Percentiles rank a stretch among this genome's conserved stretches.
Conservation (phyloP, 2,888 invertebrate genomes). For the Apantesis nais region DNA sequence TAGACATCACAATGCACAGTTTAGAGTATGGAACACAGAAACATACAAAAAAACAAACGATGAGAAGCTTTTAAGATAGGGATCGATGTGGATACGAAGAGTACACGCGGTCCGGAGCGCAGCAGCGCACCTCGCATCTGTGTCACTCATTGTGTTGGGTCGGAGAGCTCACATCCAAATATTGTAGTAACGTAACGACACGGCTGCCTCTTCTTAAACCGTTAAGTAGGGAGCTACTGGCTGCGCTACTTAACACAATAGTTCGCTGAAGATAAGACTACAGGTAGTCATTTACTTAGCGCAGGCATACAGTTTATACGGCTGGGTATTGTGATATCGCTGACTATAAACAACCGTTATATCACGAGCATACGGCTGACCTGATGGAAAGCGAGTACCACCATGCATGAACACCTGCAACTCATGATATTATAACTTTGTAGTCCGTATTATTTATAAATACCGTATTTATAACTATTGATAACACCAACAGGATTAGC, state of each 20-base stretch:
- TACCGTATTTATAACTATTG: no score
- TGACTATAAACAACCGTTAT: not conserved
- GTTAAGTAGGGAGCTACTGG: not conserved
- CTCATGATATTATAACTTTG: no score
- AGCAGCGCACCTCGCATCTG: slow-evolving; percentile 6
- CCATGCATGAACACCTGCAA: no score
- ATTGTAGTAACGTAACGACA: slow-evolving; percentile 9
- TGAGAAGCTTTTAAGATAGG: slow-evolving; percentile 59
- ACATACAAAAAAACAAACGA: slow-evolving; percentile 37
- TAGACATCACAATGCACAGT: slow-evolving; percentile 33
- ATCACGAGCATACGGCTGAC: no score
- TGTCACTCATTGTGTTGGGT: slow-evolving; percentile 12
- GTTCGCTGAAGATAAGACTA: not conserved
- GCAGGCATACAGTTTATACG: not conserved
- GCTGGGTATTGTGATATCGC: not conserved
- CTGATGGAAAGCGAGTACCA: no score
- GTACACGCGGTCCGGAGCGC: slow-evolving; percentile 7
- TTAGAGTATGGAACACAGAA: slow-evolving; percentile 23
- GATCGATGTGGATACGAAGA: slow-evolving; percentile 37
- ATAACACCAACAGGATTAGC: no score
- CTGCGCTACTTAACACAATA: not conserved
- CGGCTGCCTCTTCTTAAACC: not conserved
- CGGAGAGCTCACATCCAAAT: slow-evolving; percentile 14
- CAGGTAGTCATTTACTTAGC: not conserved
- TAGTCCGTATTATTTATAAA: no score